Conservation (phyloP, 2,797 vertebrate species). For the Enteromius radiatus region DNA sequence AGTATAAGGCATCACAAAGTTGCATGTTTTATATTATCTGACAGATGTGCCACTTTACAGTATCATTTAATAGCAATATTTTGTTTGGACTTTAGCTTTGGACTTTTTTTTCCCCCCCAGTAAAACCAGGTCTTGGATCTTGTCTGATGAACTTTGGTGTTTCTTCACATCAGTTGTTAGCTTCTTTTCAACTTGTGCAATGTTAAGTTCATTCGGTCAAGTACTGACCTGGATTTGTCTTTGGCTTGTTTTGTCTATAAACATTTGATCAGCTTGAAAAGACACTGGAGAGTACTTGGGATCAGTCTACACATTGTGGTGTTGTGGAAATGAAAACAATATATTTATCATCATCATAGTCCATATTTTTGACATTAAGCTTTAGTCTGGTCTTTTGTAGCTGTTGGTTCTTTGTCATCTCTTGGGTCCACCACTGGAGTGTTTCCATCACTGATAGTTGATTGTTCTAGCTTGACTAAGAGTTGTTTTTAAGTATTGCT, state of each 20-base stretch:
- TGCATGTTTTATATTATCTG: slow-evolving; percentile 16
- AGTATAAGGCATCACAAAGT: not conserved
- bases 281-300: slow-evolving; percentile 18
- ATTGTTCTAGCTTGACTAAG: slow-evolving; percentile 8
- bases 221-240: slow-evolving; percentile 27
- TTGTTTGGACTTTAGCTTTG: slow-evolving; percentile 27
- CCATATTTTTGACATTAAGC: slow-evolving; percentile 15
- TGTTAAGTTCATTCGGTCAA: slow-evolving; percentile 20
- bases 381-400: slow-evolving; percentile 16
- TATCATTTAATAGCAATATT: slow-evolving; percentile 20
- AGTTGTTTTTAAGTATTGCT: not conserved
- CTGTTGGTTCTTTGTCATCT: slow-evolving; percentile 2
- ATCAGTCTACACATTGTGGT: slow-evolving; percentile 34
- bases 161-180: not conserved
- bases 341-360: slow-evolving; percentile 23
- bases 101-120: no score
- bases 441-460: not conserved
- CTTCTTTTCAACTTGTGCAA: not conserved
- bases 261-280: slow-evolving; percentile 28
- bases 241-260: slow-evolving; percentile 25
- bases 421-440: not conserved
- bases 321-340: slow-evolving; percentile 38
- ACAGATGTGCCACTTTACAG: slow-evolving; percentile 16
- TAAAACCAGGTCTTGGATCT: not conserved
- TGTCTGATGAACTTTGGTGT: not conserved